Evolutionary conservation across 1,140 invertebrate genomes (phyloP).

Genomic region (Diuraphis noxia): DNA sequence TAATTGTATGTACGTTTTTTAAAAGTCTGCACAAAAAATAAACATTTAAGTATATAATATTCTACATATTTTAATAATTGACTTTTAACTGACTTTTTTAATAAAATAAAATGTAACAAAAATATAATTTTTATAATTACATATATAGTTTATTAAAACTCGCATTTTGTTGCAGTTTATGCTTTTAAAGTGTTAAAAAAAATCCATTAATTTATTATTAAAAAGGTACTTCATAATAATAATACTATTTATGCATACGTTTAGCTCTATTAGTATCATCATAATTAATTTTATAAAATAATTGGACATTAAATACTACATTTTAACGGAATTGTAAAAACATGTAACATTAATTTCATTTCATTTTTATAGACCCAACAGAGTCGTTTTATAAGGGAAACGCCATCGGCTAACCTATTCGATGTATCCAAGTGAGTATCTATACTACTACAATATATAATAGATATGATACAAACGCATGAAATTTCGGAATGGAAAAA

Average conservation of each 20-base stretch:
- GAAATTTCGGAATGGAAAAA: not conserved
- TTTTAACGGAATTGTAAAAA: not conserved
- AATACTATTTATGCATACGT: not conserved
- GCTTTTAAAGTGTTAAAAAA: not conserved
- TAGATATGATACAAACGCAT: not conserved
- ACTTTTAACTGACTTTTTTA: not conserved
- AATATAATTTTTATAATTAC: not conserved
- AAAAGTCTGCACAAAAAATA: too few species aligned
- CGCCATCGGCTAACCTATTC: constrained; percentile 27
- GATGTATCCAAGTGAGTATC: constrained; percentile 35
- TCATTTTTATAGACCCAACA: constrained; percentile 37
- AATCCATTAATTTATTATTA: not conserved
- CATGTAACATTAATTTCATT: not conserved
- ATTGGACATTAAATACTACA: not conserved
- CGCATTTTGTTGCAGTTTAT: not conserved
- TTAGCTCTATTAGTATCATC: not conserved
- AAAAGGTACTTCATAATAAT: not conserved
- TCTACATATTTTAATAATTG: too few species aligned
- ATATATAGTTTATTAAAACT: not conserved
- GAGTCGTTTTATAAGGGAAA: constrained; percentile 19
- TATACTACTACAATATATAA: not conserved
- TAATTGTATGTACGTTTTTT: too few species aligned
- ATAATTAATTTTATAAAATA: not conserved
- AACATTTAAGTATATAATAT: too few species aligned
- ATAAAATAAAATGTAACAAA: not conserved